Percentiles rank a stretch among this genome's conserved stretches.
phyloP scores from a whole-genome alignment of 2,888 invertebrate species.

The Criorhina ranunculi region DNA sequence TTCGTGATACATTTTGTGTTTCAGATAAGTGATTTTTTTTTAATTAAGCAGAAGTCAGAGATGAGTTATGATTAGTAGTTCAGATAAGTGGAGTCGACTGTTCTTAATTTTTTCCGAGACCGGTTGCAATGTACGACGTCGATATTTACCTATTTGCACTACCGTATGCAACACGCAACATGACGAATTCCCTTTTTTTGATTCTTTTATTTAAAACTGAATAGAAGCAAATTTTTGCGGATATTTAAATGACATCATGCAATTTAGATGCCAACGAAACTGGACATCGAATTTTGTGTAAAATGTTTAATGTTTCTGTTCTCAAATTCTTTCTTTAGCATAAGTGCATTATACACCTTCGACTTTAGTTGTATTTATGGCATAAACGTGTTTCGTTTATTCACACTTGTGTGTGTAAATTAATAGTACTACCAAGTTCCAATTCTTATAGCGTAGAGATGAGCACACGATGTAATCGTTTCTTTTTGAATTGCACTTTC shows the following conservation, averaged over 20 bases:
- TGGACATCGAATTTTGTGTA: background rate
- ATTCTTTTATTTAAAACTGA: conserved; percentile 11
- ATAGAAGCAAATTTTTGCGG: conserved; percentile 8
- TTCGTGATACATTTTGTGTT: too few relatives aligned
- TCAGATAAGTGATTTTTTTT: too few relatives aligned
- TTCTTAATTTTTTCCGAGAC: background rate
- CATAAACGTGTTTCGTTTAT: background rate
- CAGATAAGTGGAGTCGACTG: too few relatives aligned
- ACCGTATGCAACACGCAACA: conserved; percentile 60
- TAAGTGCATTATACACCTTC: too few relatives aligned
- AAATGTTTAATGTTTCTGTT: conserved; percentile 30
- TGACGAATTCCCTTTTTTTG: conserved; percentile 1
- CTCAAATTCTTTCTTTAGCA: background rate
- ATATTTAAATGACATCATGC: conserved; percentile 65
- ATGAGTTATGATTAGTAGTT: too few relatives aligned
- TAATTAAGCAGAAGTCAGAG: too few relatives aligned
- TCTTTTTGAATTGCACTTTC: background rate
- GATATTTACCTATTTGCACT: conserved; percentile 62
- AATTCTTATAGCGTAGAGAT: too few relatives aligned
- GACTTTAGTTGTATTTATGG: too few relatives aligned
- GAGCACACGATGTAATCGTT: background rate
- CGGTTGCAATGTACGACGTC: background rate
- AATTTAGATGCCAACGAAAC: conserved; percentile 29
- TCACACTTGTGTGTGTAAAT: too few relatives aligned
- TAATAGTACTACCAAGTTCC: background rate